Base-by-base conservation (phyloP, 2,113 vertebrate genomes). In the Jaculus jaculus region DNA sequence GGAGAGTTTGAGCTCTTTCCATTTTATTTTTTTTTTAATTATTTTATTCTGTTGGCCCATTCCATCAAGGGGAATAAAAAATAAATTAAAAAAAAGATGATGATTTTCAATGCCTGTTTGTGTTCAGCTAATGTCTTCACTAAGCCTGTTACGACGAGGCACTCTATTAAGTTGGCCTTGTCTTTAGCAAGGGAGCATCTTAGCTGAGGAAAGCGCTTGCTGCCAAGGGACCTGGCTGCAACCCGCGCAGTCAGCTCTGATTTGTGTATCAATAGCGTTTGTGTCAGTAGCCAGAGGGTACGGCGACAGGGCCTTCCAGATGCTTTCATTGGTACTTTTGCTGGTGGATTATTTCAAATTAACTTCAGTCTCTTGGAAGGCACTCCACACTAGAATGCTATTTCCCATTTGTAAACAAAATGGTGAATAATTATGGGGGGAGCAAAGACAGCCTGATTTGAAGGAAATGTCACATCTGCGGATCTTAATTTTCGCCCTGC, bases 301-400 rank as follows among this genome's bases (percentile, higher is more conserved):
- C 75, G 92, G 93, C 84, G 77, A 93, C 91, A 5, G 95, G 96
- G 71, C 73, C 26, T 97, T 95, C 95, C 69, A 32, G 78, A 65
- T 85, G 94, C 92, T 92, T 97, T 95, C 81, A 87, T 68, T 97
- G 96, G 34, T 89, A 74, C 61, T 96, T 95, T 92, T 97, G 95
- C 97, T 96, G 92, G 94, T 94, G 94, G 88, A 96, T 96, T 95
- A 95, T 77, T 96, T 95, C 92, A 97, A 96, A 97, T 96, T 54
- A 95, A 85, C 97, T 97, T 95, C 88, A 74, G 37, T 95, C 95
- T 96, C 90, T 94, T 92, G 96, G 69, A 58, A 97, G 97, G 66
- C 63, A 17, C 47, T 61, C 87, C 51, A 34, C 28, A 84, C 87
- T 2, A 60, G 81, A 74, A 92, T 89, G 95, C 90, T 94, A 89